These are phyloP conservation scores for Drosophila fungiperda DNA, from an alignment of 2,888 invertebrate genomes.

Conservation along the genomic window DNA sequence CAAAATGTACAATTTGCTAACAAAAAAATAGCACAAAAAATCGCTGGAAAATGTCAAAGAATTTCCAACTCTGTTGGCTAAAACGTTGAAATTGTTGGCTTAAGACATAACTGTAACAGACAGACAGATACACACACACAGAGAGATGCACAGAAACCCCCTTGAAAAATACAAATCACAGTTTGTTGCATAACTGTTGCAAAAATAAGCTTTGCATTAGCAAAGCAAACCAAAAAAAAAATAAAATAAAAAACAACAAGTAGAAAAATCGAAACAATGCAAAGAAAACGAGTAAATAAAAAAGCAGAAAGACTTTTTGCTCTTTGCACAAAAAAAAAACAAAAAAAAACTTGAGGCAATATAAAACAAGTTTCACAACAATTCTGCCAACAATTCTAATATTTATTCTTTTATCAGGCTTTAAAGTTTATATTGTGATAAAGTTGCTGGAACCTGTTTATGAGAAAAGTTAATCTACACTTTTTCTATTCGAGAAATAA, in stretches of 20 bases:
- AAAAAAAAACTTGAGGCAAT: background rate
- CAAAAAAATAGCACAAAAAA: conserved; percentile 13
- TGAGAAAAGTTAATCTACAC: background rate
- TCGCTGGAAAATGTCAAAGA: conserved; percentile 38
- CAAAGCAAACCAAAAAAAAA: conserved; percentile 14
- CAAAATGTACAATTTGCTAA: conserved; percentile 14
- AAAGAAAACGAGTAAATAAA: background rate
- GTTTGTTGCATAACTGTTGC: conserved; percentile 69
- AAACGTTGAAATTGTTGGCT: conserved; percentile 66
- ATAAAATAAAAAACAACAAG: conserved; percentile 22
- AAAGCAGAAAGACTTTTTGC: conserved; percentile 15
- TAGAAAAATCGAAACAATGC: background rate
- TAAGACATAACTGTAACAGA: conserved; percentile 47
- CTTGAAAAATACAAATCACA: conserved; percentile 58
- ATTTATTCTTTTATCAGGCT: background rate
- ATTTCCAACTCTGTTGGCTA: conserved; percentile 13
- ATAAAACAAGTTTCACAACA: background rate
- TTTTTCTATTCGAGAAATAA: background rate
- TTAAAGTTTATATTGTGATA: background rate
- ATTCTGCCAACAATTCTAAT: conserved; percentile 7
- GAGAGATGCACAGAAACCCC: background rate
- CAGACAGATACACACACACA: background rate
- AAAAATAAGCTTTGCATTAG: conserved; percentile 54
- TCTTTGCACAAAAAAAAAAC: conserved; percentile 2
- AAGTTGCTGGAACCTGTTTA: background rate